Conservation (phyloP, 2,113 vertebrate genomes). For the Alligator mississippiensis region DNA sequence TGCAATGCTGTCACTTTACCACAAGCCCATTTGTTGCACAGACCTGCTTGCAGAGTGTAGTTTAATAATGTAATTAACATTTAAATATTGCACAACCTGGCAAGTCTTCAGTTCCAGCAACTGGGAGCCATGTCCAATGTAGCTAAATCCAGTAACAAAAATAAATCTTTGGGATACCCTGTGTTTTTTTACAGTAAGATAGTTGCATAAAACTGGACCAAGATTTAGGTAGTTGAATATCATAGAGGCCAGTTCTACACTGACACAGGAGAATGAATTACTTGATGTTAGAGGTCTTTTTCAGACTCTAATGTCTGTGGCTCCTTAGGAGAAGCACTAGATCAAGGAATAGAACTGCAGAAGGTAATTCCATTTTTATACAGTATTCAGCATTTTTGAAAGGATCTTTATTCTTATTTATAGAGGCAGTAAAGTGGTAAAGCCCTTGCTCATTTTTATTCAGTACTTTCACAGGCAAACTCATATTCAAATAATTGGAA, state of each 20-base stretch:
- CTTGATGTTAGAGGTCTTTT: not conserved
- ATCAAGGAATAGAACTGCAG: not conserved
- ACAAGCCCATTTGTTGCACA: not conserved
- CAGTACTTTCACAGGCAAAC: not conserved
- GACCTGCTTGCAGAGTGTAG: not conserved
- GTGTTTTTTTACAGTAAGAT: not conserved
- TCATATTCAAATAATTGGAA: not conserved
- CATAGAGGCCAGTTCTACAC: not conserved
- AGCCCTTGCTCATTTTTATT: not conserved
- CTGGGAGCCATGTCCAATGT: too few species aligned
- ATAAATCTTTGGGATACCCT: not conserved
- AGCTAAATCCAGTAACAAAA: not conserved
- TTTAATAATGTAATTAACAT: not conserved
- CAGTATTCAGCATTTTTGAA: not conserved
- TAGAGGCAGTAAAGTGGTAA: not conserved
- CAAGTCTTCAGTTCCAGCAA: not conserved
- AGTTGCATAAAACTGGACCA: accelerated
- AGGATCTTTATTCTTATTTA: not conserved
- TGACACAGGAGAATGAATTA: not conserved
- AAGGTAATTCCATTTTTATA: not conserved
- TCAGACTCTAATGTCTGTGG: not conserved
- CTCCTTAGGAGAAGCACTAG: not conserved
- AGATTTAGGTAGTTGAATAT: not conserved
- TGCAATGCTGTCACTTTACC: not conserved
- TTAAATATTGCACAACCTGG: accelerated